Percentiles rank a stretch among this genome's conserved stretches.
phyloP scores from a whole-genome alignment of 2,797 vertebrate genomes.

The Spondyliosoma cantharus region DNA sequence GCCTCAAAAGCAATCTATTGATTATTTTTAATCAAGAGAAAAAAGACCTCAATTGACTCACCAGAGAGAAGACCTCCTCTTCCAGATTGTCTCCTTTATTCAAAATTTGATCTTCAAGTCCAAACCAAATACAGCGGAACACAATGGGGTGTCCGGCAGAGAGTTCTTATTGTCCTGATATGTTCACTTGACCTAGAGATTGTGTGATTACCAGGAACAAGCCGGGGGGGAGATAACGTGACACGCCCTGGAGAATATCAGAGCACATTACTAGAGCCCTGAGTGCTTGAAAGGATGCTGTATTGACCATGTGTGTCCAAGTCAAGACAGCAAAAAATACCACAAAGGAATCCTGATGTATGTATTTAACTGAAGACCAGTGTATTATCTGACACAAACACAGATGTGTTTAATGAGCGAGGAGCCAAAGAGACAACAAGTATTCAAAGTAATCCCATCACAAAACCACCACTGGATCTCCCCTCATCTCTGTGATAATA shows the following conservation, averaged over 20 bases:
- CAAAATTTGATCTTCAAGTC: conserved; percentile 14
- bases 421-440: background rate
- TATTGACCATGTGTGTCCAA: conserved; percentile 38
- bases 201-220: conserved; percentile 10
- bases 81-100: conserved; percentile 5
- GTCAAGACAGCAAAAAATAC: conserved; percentile 13
- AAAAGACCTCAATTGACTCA: conserved; percentile 49
- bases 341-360: background rate
- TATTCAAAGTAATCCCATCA: background rate
- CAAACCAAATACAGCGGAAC: conserved; percentile 1
- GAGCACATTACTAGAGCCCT: conserved; percentile 58
- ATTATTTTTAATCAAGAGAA: background rate
- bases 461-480: background rate
- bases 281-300: conserved; percentile 68
- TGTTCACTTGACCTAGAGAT: background rate
- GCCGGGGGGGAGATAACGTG: conserved; percentile 25
- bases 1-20: background rate
- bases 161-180: conserved; percentile 15
- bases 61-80: conserved; percentile 27
- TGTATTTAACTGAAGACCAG: background rate
- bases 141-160: background rate
- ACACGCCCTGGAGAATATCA: conserved; percentile 58
- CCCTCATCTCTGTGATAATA: background rate
- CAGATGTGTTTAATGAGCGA: background rate
- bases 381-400: background rate